A percentile compares a stretch with the other conserved stretches of the same genome.
Conservation (phyloP, 2,113 vertebrate species). For the Lamprologus lemairii region DNA sequence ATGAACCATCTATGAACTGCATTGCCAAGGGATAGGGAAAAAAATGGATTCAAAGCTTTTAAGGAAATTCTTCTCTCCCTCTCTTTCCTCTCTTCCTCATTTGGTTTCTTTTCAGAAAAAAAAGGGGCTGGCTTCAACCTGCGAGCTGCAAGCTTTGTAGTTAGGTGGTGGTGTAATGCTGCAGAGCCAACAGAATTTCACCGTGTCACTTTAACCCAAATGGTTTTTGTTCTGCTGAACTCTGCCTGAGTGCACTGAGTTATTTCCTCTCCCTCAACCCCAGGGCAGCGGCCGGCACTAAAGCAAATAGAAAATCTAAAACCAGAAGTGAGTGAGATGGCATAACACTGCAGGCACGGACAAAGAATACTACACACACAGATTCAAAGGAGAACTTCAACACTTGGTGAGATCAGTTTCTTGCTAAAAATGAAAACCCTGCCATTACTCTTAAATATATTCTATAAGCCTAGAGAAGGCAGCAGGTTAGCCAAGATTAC, state of each 20-base stretch:
- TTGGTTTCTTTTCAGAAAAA: conserved; percentile 5
- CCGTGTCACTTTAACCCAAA: conserved; percentile 18
- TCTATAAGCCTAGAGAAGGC: not conserved
- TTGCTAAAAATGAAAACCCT: not conserved
- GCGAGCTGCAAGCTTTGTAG: not conserved
- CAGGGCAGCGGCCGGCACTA: conserved; percentile 10
- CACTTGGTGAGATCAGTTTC: not conserved
- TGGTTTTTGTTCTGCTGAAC: conserved; percentile 43
- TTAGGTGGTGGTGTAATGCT: not conserved
- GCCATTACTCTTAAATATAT: not conserved
- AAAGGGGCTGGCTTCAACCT: not conserved
- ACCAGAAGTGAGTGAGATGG: conserved; percentile 9
- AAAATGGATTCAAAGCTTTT: conserved; percentile 28
- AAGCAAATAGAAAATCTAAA: conserved; percentile 28
- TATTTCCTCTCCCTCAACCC: conserved; percentile 25
- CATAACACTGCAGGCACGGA: not conserved
- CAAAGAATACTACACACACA: not conserved
- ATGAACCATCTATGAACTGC: conserved; percentile 30
- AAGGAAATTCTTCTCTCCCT: not conserved
- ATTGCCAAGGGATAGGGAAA: not conserved
- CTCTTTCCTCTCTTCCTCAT: not conserved
- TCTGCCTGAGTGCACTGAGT: not conserved
- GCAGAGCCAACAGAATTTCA: conserved; percentile 18
- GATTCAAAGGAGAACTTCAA: not conserved
- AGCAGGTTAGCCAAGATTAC: not conserved